Conservation (phyloP, 2,888 invertebrate species). For the Pogonocherus hispidulus region DNA sequence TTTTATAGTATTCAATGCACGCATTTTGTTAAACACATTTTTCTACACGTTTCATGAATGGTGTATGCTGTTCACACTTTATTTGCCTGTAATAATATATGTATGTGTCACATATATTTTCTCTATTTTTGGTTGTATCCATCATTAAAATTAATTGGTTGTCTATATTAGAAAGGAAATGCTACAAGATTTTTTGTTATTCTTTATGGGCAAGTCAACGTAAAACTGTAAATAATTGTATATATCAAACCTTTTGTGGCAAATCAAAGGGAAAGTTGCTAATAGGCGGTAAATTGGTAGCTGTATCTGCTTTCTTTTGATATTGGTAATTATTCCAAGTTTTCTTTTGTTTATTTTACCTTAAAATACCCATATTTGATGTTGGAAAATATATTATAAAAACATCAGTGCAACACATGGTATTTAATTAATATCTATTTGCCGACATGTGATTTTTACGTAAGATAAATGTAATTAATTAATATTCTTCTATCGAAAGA, state of each 20-base stretch:
- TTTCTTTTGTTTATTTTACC: conserved; percentile 6
- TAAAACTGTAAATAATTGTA: conserved; percentile 10
- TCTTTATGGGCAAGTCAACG: not conserved
- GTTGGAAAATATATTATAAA: not conserved
- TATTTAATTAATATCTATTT: conserved; percentile 16
- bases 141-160: not conserved
- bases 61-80: too few relatives aligned
- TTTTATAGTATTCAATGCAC: too few relatives aligned
- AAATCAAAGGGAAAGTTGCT: conserved; percentile 15
- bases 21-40: too few relatives aligned
- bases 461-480: conserved; percentile 9
- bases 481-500: conserved; percentile 5
- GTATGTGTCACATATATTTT: too few relatives aligned
- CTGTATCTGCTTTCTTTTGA: conserved; percentile 11
- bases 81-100: too few relatives aligned
- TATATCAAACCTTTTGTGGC: conserved; percentile 5
- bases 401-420: conserved; percentile 12
- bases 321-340: conserved; percentile 4
- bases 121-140: not conserved
- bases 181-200: not conserved
- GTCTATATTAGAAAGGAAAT: conserved; percentile 3
- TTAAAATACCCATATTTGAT: not conserved
- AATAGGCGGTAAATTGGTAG: conserved; percentile 13
- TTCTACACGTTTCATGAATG: too few relatives aligned
- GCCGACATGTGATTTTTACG: conserved; percentile 26